Conservation (phyloP, 2,888 invertebrate genomes). For the Lapara coniferarum region DNA sequence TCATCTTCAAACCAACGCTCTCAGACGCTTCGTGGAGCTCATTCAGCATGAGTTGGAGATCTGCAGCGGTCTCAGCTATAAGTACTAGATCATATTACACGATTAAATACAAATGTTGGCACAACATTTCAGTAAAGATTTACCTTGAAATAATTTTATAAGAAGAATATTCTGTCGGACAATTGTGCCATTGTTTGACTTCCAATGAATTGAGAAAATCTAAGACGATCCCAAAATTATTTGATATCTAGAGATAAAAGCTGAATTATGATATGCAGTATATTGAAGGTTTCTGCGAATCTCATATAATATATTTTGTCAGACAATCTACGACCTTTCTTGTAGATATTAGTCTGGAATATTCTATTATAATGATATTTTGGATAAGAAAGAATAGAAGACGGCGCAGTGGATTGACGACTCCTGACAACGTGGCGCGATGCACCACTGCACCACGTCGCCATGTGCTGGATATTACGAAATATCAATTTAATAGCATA, state of each 20-base stretch:
- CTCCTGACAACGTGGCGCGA: no score
- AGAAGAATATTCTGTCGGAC: not conserved
- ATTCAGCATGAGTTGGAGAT: no score
- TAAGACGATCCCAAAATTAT: not conserved
- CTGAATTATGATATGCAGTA: not conserved
- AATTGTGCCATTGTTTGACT: not conserved
- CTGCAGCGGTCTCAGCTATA: no score
- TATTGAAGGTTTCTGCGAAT: not conserved
- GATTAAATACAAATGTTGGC: not conserved
- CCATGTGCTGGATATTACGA: no score
- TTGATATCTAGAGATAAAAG: not conserved
- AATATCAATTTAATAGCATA: no score
- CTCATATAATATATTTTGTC: not conserved
- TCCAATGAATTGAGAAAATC: slow-evolving; percentile 5
- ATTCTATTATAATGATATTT: no score
- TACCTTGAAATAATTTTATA: not conserved
- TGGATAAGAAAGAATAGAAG: no score
- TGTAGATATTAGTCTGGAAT: not conserved
- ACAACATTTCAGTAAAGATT: not conserved
- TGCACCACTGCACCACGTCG: no score
- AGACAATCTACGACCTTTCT: not conserved
- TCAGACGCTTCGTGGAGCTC: no score
- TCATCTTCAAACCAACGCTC: no score
- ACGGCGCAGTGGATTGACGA: no score
- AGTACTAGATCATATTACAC: no score